Percentiles rank a stretch among this genome's conserved stretches.
These are phyloP conservation scores for Xestobium rufovillosum DNA, from an alignment of 2,888 invertebrate genomes.

Conservation along the genomic window DNA sequence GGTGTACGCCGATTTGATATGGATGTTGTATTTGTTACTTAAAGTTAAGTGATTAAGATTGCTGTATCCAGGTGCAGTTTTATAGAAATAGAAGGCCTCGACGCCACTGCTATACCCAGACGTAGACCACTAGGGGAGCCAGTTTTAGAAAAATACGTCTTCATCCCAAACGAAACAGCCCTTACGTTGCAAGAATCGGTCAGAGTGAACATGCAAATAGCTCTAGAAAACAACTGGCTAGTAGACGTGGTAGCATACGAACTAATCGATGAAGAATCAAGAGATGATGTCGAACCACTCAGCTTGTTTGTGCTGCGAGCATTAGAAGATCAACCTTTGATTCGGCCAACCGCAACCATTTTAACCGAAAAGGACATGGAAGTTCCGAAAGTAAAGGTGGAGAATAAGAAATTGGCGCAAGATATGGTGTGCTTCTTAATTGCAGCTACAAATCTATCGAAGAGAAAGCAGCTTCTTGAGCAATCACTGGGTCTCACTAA, in stretches of 20 bases:
- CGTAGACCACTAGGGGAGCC: constrained; percentile 64
- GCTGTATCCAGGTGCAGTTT: constrained; percentile 65
- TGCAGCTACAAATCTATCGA: constrained; percentile 29
- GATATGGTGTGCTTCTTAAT: constrained; percentile 30
- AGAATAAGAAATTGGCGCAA: constrained; percentile 51
- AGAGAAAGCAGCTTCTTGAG: too few species aligned
- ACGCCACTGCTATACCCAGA: constrained; percentile 66
- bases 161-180: constrained; percentile 53
- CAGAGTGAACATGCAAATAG: constrained; percentile 58
- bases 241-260: constrained; percentile 50
- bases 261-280: constrained; percentile 27
- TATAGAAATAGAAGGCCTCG: constrained; percentile 68
- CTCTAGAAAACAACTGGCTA: constrained; percentile 67
- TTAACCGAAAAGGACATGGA: constrained; percentile 48
- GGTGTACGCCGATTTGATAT: too few species aligned
- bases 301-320: constrained; percentile 51
- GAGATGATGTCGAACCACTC: constrained; percentile 42
- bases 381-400: constrained; percentile 49
- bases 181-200: constrained; percentile 39
- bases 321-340: constrained; percentile 60
- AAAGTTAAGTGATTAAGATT: too few species aligned
- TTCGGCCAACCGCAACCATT: constrained; percentile 59
- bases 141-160: constrained; percentile 67
- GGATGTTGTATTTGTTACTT: too few species aligned
- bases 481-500: too few species aligned